phyloP scores from a whole-genome alignment of 2,888 invertebrate genomes.

The Coelopa pilipes region DNA sequence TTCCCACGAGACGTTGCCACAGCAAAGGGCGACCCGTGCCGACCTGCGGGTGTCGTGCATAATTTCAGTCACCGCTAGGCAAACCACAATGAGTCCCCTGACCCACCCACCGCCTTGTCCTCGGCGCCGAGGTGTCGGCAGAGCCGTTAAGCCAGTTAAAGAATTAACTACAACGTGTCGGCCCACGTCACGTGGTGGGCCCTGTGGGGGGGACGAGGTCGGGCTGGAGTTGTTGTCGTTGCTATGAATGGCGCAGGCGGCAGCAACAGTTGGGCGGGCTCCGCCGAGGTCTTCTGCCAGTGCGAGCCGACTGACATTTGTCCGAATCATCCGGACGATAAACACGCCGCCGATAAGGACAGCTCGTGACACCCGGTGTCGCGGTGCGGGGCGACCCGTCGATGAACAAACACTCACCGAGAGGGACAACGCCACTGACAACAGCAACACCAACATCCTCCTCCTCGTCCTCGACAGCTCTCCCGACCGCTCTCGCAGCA shows the following conservation, averaged over 20 bases:
- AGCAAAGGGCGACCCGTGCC: not conserved
- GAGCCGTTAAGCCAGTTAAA: too few species aligned
- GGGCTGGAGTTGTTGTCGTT: too few species aligned
- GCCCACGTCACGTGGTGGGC: too few species aligned
- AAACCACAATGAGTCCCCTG: not conserved
- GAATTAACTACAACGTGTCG: too few species aligned
- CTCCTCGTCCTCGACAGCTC: not conserved
- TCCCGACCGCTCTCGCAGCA: too few species aligned
- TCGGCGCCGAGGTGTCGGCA: not conserved
- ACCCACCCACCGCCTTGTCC: not conserved
- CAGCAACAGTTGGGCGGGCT: too few species aligned
- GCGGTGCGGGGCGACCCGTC: not conserved
- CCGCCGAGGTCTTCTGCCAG: too few species aligned
- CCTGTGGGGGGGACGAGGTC: too few species aligned
- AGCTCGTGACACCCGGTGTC: not conserved
- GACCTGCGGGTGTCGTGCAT: not conserved
- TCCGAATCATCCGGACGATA: constrained; percentile 59
- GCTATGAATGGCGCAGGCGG: too few species aligned
- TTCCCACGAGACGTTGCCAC: too few species aligned
- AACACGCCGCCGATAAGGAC: constrained; percentile 42
- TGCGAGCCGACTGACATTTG: constrained; percentile 51
- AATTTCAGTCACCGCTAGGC: constrained; percentile 2
- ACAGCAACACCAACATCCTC: constrained; percentile 11
- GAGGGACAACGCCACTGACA: not conserved
- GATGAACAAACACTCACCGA: constrained; percentile 20